Base-by-base conservation (phyloP, 1,140 invertebrate genomes). In the Caenorhabditis remanei region DNA sequence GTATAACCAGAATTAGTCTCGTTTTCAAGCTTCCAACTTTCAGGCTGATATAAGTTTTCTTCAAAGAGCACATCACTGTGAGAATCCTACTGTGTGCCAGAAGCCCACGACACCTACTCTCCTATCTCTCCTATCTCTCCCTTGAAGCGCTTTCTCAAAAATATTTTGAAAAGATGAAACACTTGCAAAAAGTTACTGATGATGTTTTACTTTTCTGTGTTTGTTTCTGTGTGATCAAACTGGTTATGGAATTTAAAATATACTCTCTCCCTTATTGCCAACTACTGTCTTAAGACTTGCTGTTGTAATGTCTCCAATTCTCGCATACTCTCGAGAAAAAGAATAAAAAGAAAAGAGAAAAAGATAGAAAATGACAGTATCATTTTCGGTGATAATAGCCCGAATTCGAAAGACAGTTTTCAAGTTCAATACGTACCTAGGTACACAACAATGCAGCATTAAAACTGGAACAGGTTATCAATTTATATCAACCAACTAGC, bases 191-290 rank as follows among this genome's bases (percentile, higher is more conserved):
- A 13, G 46, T 48, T 79, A 79, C 43, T 79, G 71, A 79, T 79
- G 71, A 79, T 50, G 43, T 53, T 63, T 63, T 63, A n/a, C 58
- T 32, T 63, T 63, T 32, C 71, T 50, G 40, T 79, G 71, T 79
- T 13, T 79, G 71, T 50, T 40, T 46, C 43, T 79, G 71, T 79
- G 71, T 79, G 71, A 79, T 79, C 71, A 79, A 79, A 79, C 71
- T 79, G 71, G 71, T 79, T 79, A 79, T 79, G 71, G 71, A 79
- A 79, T 79, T 79, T 79, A 79, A 79, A 79, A 79, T 79, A 79
- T 79, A 79, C 71, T 79, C 71, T 79, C 65, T 19, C 9, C 19
- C 14, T 46, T 32, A 32, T n/a, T 79, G 11, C 61, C 32, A 24
- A 11, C 61, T 21, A 63, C 19, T 79, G 71, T 79, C 71, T 79